Base-by-base conservation (phyloP, 2,888 invertebrate genomes). In the Chrysomela aeneicollis region DNA sequence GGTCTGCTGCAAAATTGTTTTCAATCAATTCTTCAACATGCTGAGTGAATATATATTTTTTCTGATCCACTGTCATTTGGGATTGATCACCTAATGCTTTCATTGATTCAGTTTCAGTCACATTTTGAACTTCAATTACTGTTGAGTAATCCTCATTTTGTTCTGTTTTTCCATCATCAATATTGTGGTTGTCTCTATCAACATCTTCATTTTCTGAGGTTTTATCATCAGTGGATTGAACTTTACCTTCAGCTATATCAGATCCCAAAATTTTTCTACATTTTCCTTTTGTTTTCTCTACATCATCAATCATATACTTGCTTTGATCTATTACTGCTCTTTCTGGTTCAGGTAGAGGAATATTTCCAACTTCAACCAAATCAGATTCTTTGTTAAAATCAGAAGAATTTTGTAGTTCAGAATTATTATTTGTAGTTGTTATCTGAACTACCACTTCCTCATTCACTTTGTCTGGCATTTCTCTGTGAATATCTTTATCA, bases 321-420 rank as follows among this genome's bases (percentile, higher is more conserved):
- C 6, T 6, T 4, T 15, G 3, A 3, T 10, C 15, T 15, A 15
- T 15, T 15, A 42, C 15, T 15, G 42, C 6, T n/a, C 12, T 2
- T 42, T 35, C 32, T 35, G n/a, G 15, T 46, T 37, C 22, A 9
- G 59, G 59, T 21, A 59, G 59, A 21, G 59, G 59, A 46, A 52
- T 60, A 26, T 52, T 35, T 10, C 35, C 15, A 4, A 52, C 8
- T 8, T 19, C 17, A 42, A 42, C 42, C 12, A 15, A n/a, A 3
- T 42, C 42, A 42, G 42, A 42, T 15, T 42, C 1, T 15, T 4
- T 42, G 15, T 42, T 42, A 2, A 42, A 15, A 42, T n/a, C n/a
- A n/a, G n/a, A n/a, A n/a, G n/a, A n/a, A n/a, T n/a, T n/a, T n/a
- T n/a, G n/a, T n/a, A n/a, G n/a, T n/a, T n/a, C n/a, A n/a, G n/a